These are phyloP conservation scores for Leptinotarsa defecta DNA, from an alignment of 1,140 invertebrate species.

Conservation along the genomic window DNA sequence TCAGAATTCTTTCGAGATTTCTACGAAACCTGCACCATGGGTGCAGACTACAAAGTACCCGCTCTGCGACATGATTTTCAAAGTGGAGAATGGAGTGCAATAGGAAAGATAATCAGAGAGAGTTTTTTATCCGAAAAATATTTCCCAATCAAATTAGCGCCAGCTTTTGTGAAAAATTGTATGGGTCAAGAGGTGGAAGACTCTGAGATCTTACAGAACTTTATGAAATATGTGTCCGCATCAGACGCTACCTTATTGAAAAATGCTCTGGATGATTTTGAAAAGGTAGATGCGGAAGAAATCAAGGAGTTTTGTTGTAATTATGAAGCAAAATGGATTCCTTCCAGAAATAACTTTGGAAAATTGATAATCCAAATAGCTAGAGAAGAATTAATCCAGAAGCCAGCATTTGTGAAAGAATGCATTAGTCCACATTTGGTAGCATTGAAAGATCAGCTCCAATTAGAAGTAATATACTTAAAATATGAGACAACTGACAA, in stretches of 20 bases:
- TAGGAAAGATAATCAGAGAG: constrained; percentile 12
- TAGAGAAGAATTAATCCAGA: background rate
- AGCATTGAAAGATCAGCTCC: constrained; percentile 2
- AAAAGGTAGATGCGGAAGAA: background rate
- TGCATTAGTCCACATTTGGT: background rate
- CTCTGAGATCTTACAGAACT: background rate
- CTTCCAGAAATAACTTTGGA: background rate
- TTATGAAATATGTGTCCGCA: background rate
- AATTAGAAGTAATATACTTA: background rate
- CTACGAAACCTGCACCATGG: constrained; percentile 24
- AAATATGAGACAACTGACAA: background rate
- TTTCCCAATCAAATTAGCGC: constrained; percentile 24
- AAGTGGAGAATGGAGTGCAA: constrained; percentile 20
- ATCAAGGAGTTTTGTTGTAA: background rate
- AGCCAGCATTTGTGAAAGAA: background rate
- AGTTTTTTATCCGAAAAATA: constrained; percentile 3
- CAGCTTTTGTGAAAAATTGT: constrained; percentile 20
- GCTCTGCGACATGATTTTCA: constrained; percentile 11
- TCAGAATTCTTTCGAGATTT: constrained; percentile 18
- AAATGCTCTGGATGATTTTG: constrained; percentile 11
- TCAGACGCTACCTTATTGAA: background rate
- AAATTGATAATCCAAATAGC: constrained; percentile 13
- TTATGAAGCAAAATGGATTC: constrained; percentile 7
- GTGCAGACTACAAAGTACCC: constrained; percentile 16
- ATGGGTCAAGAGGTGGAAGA: background rate